Base-by-base conservation (phyloP, 1,140 invertebrate genomes). In the Philotrypesis tridentata region DNA sequence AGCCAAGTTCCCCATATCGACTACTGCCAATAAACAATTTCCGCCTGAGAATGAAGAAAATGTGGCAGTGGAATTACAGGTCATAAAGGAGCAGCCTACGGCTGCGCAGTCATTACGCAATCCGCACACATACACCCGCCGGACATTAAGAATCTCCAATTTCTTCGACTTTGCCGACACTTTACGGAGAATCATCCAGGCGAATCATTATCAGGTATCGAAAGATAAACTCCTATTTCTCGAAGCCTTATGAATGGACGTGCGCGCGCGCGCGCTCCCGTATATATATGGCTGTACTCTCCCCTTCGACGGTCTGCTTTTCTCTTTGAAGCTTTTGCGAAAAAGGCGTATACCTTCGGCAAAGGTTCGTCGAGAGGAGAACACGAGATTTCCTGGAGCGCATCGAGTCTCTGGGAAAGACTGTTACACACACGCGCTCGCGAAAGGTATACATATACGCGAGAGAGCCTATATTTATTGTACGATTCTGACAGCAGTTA, bases 91-190 rank as follows among this genome's bases (percentile, higher is more conserved):
- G 40, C 48, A 31, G 75, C 65, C 17, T 33, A 23, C 31, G 14
- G 60, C 33, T n/a, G n/a, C 48, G 60, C 27, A 21, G 6, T 29
- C 68, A 72, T 79, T 71, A 60, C 72, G n/a, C n/a, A n/a, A 7
- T 8, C 40, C 23, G 17, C 3, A 17, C 17, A 48, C 17, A 21
- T 55, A 17, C 21, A 43, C 63, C 27, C 14, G 7, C 4, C n/a
- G 21, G 11, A 61, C 43, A 61, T 79, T 71, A 79, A 72, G 17
- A 72, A 72, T 79, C n/a, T 79, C 77, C 40, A 61, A 71, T 79
- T 79, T 79, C 29, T 29, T 48, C 31, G n/a, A 23, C 48, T 68
- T 71, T 71, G 33, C 43, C 21, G 29, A 2, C n/a, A 72, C 27
- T 61, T 79, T 72, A 17, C 29, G n/a, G 23, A 55, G 63, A 74